A percentile compares a stretch with the other conserved stretches of the same genome.
Evolutionary conservation across 1,140 invertebrate genomes (phyloP).

Genomic region (Drosophila setifemur): DNA sequence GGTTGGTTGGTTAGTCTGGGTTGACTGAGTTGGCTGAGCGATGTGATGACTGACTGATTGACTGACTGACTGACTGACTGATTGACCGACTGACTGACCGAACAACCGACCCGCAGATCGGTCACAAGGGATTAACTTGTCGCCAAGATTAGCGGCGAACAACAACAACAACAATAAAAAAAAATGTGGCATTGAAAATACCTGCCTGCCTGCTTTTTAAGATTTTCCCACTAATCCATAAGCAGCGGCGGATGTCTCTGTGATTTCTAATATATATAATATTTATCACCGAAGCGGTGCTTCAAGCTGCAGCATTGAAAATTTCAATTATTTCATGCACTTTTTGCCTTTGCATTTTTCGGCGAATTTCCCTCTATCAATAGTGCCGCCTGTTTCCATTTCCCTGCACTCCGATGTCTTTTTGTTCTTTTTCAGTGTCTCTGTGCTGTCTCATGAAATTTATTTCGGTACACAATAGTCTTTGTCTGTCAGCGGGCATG

Average conservation of each 20-base stretch:
- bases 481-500: constrained; percentile 38
- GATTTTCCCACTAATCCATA: neutral
- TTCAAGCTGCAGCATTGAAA: constrained; percentile 45
- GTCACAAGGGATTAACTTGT: constrained; percentile 24
- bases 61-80: constrained; percentile 40
- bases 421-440: constrained; percentile 20
- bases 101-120: neutral
- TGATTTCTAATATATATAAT: neutral
- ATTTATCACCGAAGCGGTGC: neutral
- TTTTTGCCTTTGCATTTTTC: constrained; percentile 28
- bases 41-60: constrained; percentile 52
- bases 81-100: neutral
- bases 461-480: constrained; percentile 67
- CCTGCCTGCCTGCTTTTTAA: neutral
- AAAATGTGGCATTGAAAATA: constrained; percentile 47
- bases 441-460: constrained; percentile 29
- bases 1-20: constrained; percentile 43
- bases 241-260: neutral
- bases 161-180: too few relatives aligned
- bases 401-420: constrained; percentile 15
- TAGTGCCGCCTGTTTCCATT: constrained; percentile 15
- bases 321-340: constrained; percentile 47
- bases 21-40: constrained; percentile 43
- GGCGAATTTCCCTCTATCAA: constrained; percentile 29
- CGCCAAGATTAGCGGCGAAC: constrained; percentile 26